Evolutionary conservation across 2,797 vertebrate genomes (phyloP), one percentile per base, ranked within the genome.

Genomic region (Parauchenoglanis ngamensis): DNA sequence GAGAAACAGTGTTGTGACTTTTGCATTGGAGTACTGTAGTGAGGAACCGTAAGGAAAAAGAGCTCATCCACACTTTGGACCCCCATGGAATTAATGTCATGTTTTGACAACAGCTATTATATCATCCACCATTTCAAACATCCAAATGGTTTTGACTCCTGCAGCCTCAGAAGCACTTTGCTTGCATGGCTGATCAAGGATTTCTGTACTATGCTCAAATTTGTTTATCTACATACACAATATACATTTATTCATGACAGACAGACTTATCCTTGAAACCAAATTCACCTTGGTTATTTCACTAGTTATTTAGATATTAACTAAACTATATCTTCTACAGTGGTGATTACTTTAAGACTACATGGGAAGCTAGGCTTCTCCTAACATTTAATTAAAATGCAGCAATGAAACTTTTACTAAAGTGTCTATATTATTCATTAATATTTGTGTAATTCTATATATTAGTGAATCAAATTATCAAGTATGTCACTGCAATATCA

Each of bases 21-120:
- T 23, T 79, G 78, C 56, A 79, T 57, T 79, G 13, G 35, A 59
- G 21, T 13, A 80, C 23, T 80, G 5, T 15, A 80, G 56, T 40
- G 56, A 59, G 54, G 11, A 79, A 79, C 59, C 54, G 40, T 35
- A 59, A 59, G 77, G 11, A 40, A 59, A 40, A 59, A 59, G 31
- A 79, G 56, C 35, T 54, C 73, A 15, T 79, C 21, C 59, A 59
- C 28, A 59, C 21, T 79, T 6, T 40, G 56, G 56, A 70, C 79
- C 67, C 81, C 86, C 81, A 87, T 85, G 87, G 77, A 80, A 59
- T 44, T 80, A 80, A 80, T 80, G 56, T 80, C 78, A 25, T 80
- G 78, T 80, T 80, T 80, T 80, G 31, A 61, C 78, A 80, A 80
- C 56, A 80, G 78, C 57, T 80, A 61, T 80, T 80, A 25, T 12